These are phyloP conservation scores for Eleutherodactylus coqui DNA, from an alignment of 2,797 vertebrate genomes.

Conservation along the genomic window DNA sequence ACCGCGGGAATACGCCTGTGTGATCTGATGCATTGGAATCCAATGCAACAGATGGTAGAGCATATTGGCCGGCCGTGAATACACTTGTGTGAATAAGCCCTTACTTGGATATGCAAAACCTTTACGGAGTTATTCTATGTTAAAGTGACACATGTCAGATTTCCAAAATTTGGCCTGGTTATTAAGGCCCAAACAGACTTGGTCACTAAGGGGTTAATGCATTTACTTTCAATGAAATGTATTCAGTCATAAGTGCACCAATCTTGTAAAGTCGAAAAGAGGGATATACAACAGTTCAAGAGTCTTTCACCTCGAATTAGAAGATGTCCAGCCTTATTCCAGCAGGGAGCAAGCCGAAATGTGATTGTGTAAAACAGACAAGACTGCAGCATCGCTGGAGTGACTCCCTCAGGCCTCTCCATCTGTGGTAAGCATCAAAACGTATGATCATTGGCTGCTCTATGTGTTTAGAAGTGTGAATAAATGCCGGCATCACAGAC, in stretches of 20 bases:
- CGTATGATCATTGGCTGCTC: not conserved
- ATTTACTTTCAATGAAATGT: not conserved
- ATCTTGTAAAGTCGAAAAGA: not conserved
- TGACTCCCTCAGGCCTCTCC: slow-evolving; percentile 76
- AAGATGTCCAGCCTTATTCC: slow-evolving; percentile 88
- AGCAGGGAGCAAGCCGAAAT: slow-evolving; percentile 82
- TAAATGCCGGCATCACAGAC: not conserved
- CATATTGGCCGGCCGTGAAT: no score
- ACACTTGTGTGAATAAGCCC: no score
- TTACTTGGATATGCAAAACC: no score
- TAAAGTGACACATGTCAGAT: no score
- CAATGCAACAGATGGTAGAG: no score
- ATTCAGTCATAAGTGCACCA: not conserved
- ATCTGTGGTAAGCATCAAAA: slow-evolving; percentile 68
- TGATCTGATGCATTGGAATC: no score
- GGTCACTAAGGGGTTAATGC: no score
- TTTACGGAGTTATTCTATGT: no score
- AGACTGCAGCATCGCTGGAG: slow-evolving; percentile 79
- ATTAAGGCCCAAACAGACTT: no score
- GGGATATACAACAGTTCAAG: not conserved
- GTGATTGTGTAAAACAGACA: slow-evolving; percentile 86
- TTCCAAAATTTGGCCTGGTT: no score
- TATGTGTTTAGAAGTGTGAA: not conserved
- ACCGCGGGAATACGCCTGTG: no score
- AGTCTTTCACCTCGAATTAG: slow-evolving; percentile 81